Evolutionary conservation across 2,113 vertebrate genomes (phyloP).

Genomic region (Oncorhynchus kisutch): DNA sequence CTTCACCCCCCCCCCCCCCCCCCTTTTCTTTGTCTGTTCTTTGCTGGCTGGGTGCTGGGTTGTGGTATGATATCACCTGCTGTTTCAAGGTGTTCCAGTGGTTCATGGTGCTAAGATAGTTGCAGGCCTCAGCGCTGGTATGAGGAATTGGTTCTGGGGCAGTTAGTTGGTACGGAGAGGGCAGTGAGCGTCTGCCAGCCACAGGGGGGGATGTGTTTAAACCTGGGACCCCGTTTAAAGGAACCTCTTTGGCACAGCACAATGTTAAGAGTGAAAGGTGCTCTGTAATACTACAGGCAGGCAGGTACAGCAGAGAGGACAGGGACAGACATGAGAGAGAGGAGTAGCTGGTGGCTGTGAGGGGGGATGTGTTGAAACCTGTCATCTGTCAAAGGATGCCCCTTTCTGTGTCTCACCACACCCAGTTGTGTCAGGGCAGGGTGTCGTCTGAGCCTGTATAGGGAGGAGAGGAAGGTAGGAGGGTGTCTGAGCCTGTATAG

Average conservation of each 20-base stretch:
- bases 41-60: constrained; percentile 24
- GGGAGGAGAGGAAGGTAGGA: constrained; percentile 26
- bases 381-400: constrained; percentile 46
- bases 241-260: no score
- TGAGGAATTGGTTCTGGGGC: background rate
- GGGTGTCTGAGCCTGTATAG: constrained; percentile 13
- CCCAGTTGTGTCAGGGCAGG: constrained; percentile 36
- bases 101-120: constrained; percentile 42
- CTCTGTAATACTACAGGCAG: background rate
- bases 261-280: no score
- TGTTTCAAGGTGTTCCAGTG: constrained; percentile 53
- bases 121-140: constrained; percentile 26
- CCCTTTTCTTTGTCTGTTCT: background rate
- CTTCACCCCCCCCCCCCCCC: no score
- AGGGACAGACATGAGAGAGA: background rate
- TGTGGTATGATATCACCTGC: constrained; percentile 69
- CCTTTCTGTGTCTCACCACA: constrained; percentile 51
- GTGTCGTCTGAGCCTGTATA: background rate
- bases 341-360: constrained; percentile 18
- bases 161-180: background rate
- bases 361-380: constrained; percentile 69
- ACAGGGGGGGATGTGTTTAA: constrained; percentile 26
- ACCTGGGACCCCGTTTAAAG: no score
- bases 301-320: background rate
- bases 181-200: constrained; percentile 3